phyloP scores from a whole-genome alignment of 1,140 invertebrate genomes.

The Colletes gigas region DNA sequence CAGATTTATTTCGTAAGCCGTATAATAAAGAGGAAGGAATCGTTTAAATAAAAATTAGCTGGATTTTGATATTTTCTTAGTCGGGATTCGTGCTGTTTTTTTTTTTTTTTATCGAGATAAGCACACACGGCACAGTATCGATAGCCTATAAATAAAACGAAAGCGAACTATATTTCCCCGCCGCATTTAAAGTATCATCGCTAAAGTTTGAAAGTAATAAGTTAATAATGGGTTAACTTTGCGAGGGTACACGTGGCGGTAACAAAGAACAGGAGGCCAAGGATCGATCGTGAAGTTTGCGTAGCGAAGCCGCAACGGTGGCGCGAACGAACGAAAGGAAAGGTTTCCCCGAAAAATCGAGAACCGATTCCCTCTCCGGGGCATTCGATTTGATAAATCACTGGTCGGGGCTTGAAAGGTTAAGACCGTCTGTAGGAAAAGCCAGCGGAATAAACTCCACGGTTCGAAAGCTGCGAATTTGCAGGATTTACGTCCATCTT shows the following conservation, averaged over 20 bases:
- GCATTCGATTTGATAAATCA: slow-evolving; percentile 10
- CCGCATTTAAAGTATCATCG: background rate
- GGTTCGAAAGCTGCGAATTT: background rate
- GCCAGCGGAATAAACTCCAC: background rate
- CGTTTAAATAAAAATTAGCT: no score
- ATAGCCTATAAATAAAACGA: slow-evolving; percentile 1
- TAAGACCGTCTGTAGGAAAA: background rate
- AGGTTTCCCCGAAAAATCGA: background rate
- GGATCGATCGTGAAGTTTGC: slow-evolving; percentile 19
- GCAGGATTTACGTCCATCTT: background rate
- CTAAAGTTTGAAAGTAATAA: slow-evolving; percentile 21
- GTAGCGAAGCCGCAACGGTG: background rate
- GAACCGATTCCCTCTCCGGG: background rate
- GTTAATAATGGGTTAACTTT: slow-evolving; percentile 36
- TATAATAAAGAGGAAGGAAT: no score
- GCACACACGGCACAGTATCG: background rate
- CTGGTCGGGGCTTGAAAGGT: background rate
- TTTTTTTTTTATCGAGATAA: no score
- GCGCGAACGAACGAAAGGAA: background rate
- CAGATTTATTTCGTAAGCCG: no score
- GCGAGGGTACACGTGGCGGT: slow-evolving; percentile 37
- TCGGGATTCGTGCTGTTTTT: no score
- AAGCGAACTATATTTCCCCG: background rate
- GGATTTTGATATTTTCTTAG: no score
- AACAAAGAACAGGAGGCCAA: slow-evolving; percentile 20